phyloP scores from a whole-genome alignment of 2,888 invertebrate genomes.

The Auanema sp. region DNA sequence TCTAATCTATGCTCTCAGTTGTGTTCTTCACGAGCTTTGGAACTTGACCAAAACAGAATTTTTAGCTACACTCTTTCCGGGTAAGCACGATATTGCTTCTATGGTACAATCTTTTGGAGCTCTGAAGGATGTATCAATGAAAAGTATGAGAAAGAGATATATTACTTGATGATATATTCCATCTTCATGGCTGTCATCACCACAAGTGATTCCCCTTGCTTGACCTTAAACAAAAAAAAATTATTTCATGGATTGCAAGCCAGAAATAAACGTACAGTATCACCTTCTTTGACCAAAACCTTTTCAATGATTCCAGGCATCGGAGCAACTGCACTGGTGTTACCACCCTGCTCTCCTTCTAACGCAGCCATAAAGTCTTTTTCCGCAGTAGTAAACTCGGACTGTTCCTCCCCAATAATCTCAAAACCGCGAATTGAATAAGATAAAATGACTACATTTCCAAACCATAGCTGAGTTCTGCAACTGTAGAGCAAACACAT shows the following conservation, averaged over 20 bases:
- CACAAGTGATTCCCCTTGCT: constrained; percentile 80
- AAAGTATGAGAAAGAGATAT: background rate
- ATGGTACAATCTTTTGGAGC: constrained; percentile 54
- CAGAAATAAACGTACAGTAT: constrained; percentile 70
- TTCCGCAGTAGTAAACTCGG: constrained; percentile 30
- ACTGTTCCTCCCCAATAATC: constrained; percentile 44
- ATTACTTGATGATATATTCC: constrained; percentile 83
- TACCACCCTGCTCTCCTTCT: constrained; percentile 25
- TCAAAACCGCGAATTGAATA: constrained; percentile 10
- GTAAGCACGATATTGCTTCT: constrained; percentile 46
- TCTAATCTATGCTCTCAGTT: too few relatives aligned
- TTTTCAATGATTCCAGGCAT: constrained; percentile 96
- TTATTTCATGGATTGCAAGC: background rate
- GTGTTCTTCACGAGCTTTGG: constrained; percentile 1
- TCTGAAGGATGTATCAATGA: constrained; percentile 58
- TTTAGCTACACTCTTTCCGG: constrained; percentile 58
- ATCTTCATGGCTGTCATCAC: constrained; percentile 99
- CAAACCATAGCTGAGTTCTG: constrained; percentile 39
- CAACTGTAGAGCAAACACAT: constrained; percentile 43
- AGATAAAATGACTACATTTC: too few relatives aligned
- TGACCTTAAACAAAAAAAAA: constrained; percentile 24
- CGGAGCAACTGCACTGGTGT: constrained; percentile 73
- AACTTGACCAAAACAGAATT: constrained; percentile 54
- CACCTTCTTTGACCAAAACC: constrained; percentile 80
- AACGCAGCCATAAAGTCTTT: constrained; percentile 15